A percentile compares a stretch with the other conserved stretches of the same genome.
These are phyloP conservation scores for Ctenopoma kingsleyae DNA, from an alignment of 2,797 vertebrate species.

Conservation along the genomic window DNA sequence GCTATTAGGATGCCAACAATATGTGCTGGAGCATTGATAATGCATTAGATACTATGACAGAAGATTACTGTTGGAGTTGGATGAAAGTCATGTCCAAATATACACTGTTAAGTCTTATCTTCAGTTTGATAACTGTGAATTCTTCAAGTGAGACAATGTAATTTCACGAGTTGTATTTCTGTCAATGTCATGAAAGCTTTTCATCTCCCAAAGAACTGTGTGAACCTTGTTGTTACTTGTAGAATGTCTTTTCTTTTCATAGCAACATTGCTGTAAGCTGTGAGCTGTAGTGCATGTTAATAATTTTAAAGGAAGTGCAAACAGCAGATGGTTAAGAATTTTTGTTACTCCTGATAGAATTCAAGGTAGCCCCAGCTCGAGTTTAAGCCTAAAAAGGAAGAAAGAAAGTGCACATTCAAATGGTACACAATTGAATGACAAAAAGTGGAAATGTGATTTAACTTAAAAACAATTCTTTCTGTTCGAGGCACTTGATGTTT, in stretches of 20 bases:
- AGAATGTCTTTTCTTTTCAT: neutral
- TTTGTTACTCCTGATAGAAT: neutral
- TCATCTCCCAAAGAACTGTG: neutral
- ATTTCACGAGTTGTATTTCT: neutral
- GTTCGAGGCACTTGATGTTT: constrained; percentile 13
- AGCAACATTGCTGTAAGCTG: neutral
- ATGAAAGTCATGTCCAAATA: constrained; percentile 15
- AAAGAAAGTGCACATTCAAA: constrained; percentile 1
- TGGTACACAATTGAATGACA: neutral
- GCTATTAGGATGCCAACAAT: constrained; percentile 61
- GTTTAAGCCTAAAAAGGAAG: neutral
- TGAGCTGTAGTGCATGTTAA: neutral
- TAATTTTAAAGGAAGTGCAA: constrained; percentile 12
- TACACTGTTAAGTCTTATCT: neutral
- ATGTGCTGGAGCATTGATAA: constrained; percentile 38
- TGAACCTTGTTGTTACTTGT: neutral
- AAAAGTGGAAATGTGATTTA: constrained; percentile 16
- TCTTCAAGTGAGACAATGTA: neutral
- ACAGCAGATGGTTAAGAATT: constrained; percentile 14
- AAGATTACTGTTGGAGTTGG: constrained; percentile 20
- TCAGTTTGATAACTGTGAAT: constrained; percentile 2
- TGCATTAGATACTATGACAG: constrained; percentile 21
- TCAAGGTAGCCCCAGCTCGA: constrained; percentile 4
- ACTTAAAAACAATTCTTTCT: constrained; percentile 15
- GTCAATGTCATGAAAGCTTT: neutral